Conservation (phyloP, 2,113 vertebrate genomes). For the Polypterus bichir region DNA sequence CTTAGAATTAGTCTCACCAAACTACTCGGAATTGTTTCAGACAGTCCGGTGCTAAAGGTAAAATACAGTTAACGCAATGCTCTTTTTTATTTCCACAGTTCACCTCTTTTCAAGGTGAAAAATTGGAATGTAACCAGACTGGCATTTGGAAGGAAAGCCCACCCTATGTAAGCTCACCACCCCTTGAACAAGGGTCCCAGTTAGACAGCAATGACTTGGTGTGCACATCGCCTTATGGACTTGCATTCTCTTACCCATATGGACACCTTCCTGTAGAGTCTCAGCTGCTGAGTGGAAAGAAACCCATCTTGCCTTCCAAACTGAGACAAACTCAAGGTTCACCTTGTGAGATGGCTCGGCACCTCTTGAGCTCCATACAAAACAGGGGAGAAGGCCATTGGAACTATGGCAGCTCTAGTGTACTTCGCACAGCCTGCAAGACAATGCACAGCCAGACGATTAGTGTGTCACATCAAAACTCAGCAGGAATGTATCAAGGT, state of each 20-base stretch:
- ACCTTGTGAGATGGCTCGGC: constrained; percentile 54
- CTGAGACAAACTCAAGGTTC: constrained; percentile 46
- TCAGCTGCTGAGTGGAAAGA: constrained; percentile 52
- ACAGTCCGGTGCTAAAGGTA: no score
- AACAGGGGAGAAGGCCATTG: constrained; percentile 58
- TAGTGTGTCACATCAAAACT: constrained; percentile 41
- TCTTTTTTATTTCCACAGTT: constrained; percentile 38
- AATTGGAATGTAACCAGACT: constrained; percentile 52
- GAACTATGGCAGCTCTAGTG: constrained; percentile 52
- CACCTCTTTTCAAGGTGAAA: constrained; percentile 52
- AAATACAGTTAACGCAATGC: no score
- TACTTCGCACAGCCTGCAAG: constrained; percentile 42
- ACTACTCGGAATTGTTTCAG: no score
- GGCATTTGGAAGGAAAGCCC: constrained; percentile 59
- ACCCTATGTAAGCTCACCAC: constrained; percentile 28
- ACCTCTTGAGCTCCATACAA: constrained; percentile 61
- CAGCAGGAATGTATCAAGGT: constrained; percentile 61
- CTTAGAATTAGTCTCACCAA: no score
- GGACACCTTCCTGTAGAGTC: constrained; percentile 55
- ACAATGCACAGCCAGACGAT: constrained; percentile 38
- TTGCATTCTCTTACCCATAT: constrained; percentile 64
- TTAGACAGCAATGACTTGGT: constrained; percentile 52
- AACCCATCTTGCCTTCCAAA: constrained; percentile 45
- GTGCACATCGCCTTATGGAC: constrained; percentile 48
- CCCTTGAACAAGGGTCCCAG: constrained; percentile 53